Evolutionary conservation across 1,140 invertebrate genomes (phyloP).

Genomic region (Zaprionus gabonicus): DNA sequence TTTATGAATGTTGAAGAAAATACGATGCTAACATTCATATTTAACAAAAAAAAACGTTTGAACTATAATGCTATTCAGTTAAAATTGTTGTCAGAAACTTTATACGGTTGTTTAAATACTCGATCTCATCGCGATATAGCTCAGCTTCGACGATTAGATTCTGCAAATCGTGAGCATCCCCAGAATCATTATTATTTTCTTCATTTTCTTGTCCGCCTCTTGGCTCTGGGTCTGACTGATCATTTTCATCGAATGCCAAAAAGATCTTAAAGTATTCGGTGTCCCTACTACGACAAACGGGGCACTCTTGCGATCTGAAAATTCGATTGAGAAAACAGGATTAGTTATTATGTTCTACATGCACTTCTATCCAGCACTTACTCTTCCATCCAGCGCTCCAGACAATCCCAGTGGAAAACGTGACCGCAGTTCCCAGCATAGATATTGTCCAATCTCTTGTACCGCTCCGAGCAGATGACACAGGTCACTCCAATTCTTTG

Average conservation of each 20-base stretch:
- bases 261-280: slow-evolving; percentile 49
- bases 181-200: neutral
- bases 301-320: slow-evolving; percentile 55
- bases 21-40: neutral
- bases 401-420: slow-evolving; percentile 61
- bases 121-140: slow-evolving; percentile 6
- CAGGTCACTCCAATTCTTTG: slow-evolving; percentile 47
- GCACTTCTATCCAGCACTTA: slow-evolving; percentile 37
- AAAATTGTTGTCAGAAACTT: neutral
- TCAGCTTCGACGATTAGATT: slow-evolving; percentile 4
- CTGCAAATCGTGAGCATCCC: neutral
- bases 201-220: slow-evolving; percentile 10
- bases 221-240: slow-evolving; percentile 9
- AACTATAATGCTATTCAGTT: neutral
- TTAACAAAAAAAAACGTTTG: neutral
- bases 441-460: slow-evolving; percentile 43
- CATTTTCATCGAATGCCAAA: slow-evolving; percentile 50
- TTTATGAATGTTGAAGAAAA: neutral
- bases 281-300: slow-evolving; percentile 50
- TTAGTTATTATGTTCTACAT: neutral
- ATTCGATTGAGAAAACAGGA: neutral
- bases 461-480: slow-evolving; percentile 62
- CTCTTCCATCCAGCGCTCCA: slow-evolving; percentile 56
- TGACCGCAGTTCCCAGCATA: slow-evolving; percentile 60
- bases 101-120: slow-evolving; percentile 21